Base-by-base conservation (phyloP, 1,140 invertebrate species). In the Atopsyche davidsoni region DNA sequence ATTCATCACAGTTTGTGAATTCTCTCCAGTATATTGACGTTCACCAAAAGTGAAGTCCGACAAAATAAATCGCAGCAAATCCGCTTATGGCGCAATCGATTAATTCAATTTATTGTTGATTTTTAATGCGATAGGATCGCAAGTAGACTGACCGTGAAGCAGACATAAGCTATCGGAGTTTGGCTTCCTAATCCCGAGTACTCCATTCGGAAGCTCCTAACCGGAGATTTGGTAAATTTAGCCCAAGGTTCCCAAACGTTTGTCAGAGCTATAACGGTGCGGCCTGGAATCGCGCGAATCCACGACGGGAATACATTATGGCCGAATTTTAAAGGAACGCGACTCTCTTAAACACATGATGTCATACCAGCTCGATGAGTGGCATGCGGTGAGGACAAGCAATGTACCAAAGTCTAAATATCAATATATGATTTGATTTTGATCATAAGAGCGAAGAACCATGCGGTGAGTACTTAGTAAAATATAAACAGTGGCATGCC, bases 191-290 rank as follows among this genome's bases (percentile, higher is more conserved):
- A 34, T n/a, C 34, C 32, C 13, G 34, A 14, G 21, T 14, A 21
- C 36, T 14, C 32, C 19, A 34, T 34, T 14, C 32, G 19, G 28
- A 34, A 34, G 3, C 36, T 46, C 36, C 34, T 46, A 35, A 21
- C 36, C 6, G 44, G 6, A 9, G 4, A 36, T 46, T 46, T 18
- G 4, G 44, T 46, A 46, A 46, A 46, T 46, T 17, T 46, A 34
- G 44, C 16, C 19, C 44, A 46, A 46, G 44, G 44, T 46, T 46
- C 23, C 13, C 18, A 6, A n/a, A 34, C n/a, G 34, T 46, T 46
- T 34, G 44, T 34, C 25, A 46, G 28, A 34, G 11, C 44, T 46
- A 35, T 34, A 19, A 11, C n/a, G 16, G 16, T 34, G 16, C 16
- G n/a, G 16, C 32, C 16, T 11, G n/a, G n/a, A 3, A 13, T 34